Evolutionary conservation across 2,113 vertebrate genomes (phyloP).

Genomic region (Tachycineta bicolor): DNA sequence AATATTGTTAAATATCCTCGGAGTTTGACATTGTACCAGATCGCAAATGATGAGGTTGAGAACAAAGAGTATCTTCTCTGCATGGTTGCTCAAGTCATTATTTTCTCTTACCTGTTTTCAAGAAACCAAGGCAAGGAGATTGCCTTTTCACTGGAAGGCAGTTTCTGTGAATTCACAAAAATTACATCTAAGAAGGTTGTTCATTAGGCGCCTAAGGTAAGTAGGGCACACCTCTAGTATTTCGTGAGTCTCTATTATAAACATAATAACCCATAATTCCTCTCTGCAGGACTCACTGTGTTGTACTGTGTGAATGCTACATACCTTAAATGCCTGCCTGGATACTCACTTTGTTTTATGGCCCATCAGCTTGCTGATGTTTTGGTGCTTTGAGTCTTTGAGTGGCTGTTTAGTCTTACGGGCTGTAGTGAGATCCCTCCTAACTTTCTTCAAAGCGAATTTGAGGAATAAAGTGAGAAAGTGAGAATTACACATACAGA

Average conservation of each 20-base stretch:
- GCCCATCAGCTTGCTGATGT: not conserved
- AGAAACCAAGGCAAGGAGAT: not conserved
- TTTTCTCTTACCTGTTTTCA: not conserved
- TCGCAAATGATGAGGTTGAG: not conserved
- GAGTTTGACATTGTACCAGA: not conserved
- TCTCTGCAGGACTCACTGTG: not conserved
- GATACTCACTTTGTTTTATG: not conserved
- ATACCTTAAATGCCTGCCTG: conserved; percentile 32
- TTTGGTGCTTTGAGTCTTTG: conserved; percentile 20
- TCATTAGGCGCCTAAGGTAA: conserved; percentile 24
- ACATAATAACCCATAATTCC: conserved; percentile 21
- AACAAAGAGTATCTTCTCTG: not conserved
- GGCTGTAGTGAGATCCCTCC: not conserved
- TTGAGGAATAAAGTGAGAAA: not conserved
- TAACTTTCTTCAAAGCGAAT: not conserved
- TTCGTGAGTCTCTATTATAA: conserved; percentile 9
- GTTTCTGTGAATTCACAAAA: conserved; percentile 18
- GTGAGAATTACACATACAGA: not conserved
- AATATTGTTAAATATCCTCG: not conserved
- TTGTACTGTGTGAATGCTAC: conserved; percentile 34
- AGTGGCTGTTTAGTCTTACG: not conserved
- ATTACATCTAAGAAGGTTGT: not conserved
- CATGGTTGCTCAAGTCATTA: not conserved
- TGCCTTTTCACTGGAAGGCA: not conserved
- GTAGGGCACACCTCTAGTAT: conserved; percentile 29